Base-by-base conservation (phyloP, 2,888 invertebrate genomes). In the Panopea generosa region DNA sequence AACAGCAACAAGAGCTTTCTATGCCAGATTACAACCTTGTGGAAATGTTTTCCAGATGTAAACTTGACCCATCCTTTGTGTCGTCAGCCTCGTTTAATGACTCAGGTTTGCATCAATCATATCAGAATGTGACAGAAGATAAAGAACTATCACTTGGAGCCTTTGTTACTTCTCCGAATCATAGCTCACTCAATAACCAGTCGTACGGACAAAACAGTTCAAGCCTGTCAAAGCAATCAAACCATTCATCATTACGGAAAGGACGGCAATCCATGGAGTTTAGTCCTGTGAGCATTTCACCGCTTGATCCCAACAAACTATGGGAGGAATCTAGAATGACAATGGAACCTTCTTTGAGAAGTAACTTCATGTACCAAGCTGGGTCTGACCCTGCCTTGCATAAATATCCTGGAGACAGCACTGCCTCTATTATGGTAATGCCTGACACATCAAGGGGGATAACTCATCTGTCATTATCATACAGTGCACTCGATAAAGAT, bases 271-370 rank as follows among this genome's bases (percentile, higher is more conserved):
- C 47, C 47, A 47, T 20, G 20, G 47, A 65, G 2, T 69, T 47
- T 16, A 62, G 55, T 22, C 79, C 76, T 6, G 33, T 57, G 3
- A 50, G 60, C 26, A 77, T 88, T 47, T 86, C 88, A 22, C 87
- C 88, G 1, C 60, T 87, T 2, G 85, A 88, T 77, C 84, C 84
- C 14, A 65, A 74, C 7, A 85, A 81, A 57, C 67, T 87, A 29
- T 86, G 84, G 84, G 84, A 85, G 27, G 85, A 85, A 50, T 71
- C 77, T 24, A 33, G 33, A 11, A 4, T 33, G 11, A 33, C 33
- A 33, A 7, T 33, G 4, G 33, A 33, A 33, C 33, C 33, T 11
- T 33, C 33, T 7, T 11, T 33, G 33, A 33, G 33, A 33, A 33
- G 33, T 11, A 33, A 11, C 11, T 33, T 7, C 33, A 7, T 33